Conservation (phyloP, 2,113 vertebrate species). For the Pyxicephalus adspersus region DNA sequence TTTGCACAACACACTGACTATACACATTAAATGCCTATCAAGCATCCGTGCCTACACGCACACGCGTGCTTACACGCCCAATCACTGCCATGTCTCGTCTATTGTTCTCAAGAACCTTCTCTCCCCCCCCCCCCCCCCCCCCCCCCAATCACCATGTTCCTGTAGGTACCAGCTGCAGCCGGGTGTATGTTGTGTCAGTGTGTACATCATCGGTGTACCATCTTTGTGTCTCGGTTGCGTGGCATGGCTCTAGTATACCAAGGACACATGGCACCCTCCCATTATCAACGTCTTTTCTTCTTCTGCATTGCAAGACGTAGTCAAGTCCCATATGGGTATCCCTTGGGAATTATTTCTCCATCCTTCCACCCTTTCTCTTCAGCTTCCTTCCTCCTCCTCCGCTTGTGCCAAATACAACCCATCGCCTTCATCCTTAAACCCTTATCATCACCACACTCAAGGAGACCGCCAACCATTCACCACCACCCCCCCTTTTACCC, state of each 20-base stretch:
- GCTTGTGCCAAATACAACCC: neutral
- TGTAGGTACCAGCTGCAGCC: constrained; percentile 51
- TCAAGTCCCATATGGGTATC: constrained; percentile 43
- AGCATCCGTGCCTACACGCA: constrained; percentile 24
- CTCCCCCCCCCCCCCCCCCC: constrained; percentile 17
- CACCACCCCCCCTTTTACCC: neutral
- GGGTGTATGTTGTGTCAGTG: constrained; percentile 37
- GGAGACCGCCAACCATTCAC: neutral
- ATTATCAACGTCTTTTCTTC: constrained; percentile 14
- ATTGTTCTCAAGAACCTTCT: constrained; percentile 55
- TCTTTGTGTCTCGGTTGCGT: neutral
- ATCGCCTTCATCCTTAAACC: constrained; percentile 18
- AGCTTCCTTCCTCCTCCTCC: constrained; percentile 19
- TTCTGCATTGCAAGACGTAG: constrained; percentile 53
- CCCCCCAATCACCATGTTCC: constrained; percentile 13
- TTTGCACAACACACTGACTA: neutral
- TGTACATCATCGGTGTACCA: neutral
- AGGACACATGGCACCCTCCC: constrained; percentile 5
- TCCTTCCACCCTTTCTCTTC: constrained; percentile 26
- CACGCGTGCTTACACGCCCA: constrained; percentile 51
- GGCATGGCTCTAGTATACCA: neutral
- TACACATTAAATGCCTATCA: neutral
- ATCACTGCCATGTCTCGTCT: constrained; percentile 46
- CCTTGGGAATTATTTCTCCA: constrained; percentile 30
- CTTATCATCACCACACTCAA: neutral